These are phyloP conservation scores for Loriculus beryllinus DNA, from an alignment of 2,797 vertebrate species.

Conservation along the genomic window DNA sequence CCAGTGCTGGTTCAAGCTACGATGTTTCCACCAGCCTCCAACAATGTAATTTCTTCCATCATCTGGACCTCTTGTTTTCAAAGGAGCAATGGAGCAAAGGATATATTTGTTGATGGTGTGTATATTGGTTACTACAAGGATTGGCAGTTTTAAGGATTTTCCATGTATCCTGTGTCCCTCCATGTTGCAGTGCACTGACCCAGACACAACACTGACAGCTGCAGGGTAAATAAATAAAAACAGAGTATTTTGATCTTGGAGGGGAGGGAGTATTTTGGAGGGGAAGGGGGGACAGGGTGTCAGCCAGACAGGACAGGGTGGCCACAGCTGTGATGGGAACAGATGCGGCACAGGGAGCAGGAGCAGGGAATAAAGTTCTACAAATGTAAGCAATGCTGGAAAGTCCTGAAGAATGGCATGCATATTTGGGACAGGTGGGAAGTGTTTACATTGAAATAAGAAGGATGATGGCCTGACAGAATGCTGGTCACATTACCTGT, in stretches of 20 bases:
- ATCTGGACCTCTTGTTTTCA: slow-evolving; percentile 40
- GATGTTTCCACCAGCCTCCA: not conserved
- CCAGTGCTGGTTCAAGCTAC: not conserved
- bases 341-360: slow-evolving; percentile 77
- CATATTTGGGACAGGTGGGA: slow-evolving; percentile 90
- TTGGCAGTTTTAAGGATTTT: slow-evolving; percentile 83
- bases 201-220: slow-evolving; percentile 99
- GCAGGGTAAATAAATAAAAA: slow-evolving; percentile 89
- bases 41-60: slow-evolving; percentile 22
- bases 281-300: slow-evolving; percentile 22
- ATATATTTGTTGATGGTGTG: slow-evolving; percentile 54
- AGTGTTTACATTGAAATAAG: slow-evolving; percentile 91
- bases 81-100: not conserved
- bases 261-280: slow-evolving; percentile 5
- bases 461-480: slow-evolving; percentile 72
- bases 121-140: slow-evolving; percentile 80
- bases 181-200: slow-evolving; percentile 75
- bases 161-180: slow-evolving; percentile 75
- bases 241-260: slow-evolving; percentile 83
- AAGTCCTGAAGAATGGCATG: slow-evolving; percentile 80
- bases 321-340: slow-evolving; percentile 82
- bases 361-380: slow-evolving; percentile 71
- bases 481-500: slow-evolving; percentile 77
- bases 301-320: slow-evolving; percentile 66
- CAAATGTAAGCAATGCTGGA: slow-evolving; percentile 83